A percentile compares a stretch with the other conserved stretches of the same genome.
phyloP scores from a whole-genome alignment of 2,113 vertebrate species.

The Orientallactaga bullata region DNA sequence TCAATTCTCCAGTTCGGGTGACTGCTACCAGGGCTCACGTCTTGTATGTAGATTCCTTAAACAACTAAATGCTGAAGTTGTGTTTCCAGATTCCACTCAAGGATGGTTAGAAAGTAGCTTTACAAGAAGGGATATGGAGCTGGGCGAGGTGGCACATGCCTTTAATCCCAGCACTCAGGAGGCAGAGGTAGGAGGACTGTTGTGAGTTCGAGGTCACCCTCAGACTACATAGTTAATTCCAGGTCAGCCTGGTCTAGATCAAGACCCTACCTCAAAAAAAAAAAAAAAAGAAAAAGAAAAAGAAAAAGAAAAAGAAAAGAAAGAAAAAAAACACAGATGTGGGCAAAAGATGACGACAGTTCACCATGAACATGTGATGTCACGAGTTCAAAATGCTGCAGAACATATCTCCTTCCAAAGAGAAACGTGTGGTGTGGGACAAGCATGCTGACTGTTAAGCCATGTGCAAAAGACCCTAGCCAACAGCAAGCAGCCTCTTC shows the following conservation, averaged over 20 bases:
- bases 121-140: not conserved
- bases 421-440: not conserved
- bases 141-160: too few species aligned
- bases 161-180: too few species aligned
- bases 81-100: not conserved
- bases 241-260: too few species aligned
- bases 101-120: not conserved
- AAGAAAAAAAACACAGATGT: too few species aligned
- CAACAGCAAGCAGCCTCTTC: not conserved
- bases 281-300: too few species aligned
- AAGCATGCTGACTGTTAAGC: not conserved
- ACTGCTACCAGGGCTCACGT: not conserved
- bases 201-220: too few species aligned
- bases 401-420: not conserved
- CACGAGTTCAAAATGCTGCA: not conserved
- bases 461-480: not conserved
- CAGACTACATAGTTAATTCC: too few species aligned
- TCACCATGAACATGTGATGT: not conserved
- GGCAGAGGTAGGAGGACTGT: too few species aligned
- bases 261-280: too few species aligned
- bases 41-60: not conserved
- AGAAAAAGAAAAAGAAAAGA: too few species aligned
- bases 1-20: too few species aligned
- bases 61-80: not conserved
- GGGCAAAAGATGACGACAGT: not conserved